A percentile compares a stretch with the other conserved stretches of the same genome.
These are phyloP conservation scores for Hycleus phaleratus DNA, from an alignment of 1,140 invertebrate species.

Conservation along the genomic window DNA sequence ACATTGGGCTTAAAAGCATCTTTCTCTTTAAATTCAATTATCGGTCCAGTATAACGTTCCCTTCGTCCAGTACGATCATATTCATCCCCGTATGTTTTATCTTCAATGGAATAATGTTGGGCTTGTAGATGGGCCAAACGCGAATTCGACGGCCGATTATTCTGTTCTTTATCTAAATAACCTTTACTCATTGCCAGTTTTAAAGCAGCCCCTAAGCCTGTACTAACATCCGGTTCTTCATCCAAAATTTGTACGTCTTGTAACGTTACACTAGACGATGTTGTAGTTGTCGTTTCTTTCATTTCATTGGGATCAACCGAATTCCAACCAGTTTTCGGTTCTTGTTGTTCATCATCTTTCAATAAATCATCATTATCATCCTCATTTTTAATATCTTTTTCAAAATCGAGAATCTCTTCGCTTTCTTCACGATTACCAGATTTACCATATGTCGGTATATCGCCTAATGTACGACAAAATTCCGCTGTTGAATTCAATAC, in stretches of 20 bases:
- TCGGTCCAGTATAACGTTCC: slow-evolving; percentile 76
- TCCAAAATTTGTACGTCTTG: slow-evolving; percentile 74
- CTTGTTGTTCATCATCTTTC: slow-evolving; percentile 35
- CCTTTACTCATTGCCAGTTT: slow-evolving; percentile 92
- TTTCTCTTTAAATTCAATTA: slow-evolving; percentile 92
- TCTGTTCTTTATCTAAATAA: slow-evolving; percentile 80
- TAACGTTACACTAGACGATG: slow-evolving; percentile 29
- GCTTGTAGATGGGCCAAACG: slow-evolving; percentile 73
- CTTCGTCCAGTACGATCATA: slow-evolving; percentile 45
- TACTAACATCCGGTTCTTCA: slow-evolving; percentile 89
- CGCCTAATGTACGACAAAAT: slow-evolving; percentile 89
- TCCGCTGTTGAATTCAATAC: slow-evolving; percentile 91
- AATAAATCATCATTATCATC: slow-evolving; percentile 22
- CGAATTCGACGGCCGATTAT: slow-evolving; percentile 62
- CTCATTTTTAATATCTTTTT: slow-evolving; percentile 22
- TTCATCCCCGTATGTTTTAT: slow-evolving; percentile 80
- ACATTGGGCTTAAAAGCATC: slow-evolving; percentile 89
- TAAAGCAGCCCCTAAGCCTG: slow-evolving; percentile 86
- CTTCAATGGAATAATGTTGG: slow-evolving; percentile 94
- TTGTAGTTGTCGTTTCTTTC: slow-evolving; percentile 27
- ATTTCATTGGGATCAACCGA: slow-evolving; percentile 44
- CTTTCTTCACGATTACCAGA: slow-evolving; percentile 81
- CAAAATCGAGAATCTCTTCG: slow-evolving; percentile 63
- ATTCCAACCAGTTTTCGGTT: slow-evolving; percentile 41
- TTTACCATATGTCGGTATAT: slow-evolving; percentile 88